Evolutionary conservation across 2,797 vertebrate species (phyloP), one percentile per base, ranked within the genome.

Genomic region (Orientallactaga sibirica): DNA sequence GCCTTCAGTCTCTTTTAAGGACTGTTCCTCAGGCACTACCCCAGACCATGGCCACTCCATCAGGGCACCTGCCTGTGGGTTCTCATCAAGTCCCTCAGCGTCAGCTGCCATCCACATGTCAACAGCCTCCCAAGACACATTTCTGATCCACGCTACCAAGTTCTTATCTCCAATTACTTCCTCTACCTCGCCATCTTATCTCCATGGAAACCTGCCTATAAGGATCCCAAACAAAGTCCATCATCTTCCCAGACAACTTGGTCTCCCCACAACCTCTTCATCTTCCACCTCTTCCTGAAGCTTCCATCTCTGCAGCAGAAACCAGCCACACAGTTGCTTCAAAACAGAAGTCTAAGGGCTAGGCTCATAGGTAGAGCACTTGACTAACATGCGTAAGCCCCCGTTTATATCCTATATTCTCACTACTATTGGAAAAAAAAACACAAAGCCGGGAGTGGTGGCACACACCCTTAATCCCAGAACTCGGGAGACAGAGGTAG

Each of bases 61-160:
- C 58, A 73, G 68, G 62, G 37, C n/a, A 1, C 0, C 33, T 1
- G 0, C 62, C 79, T 2, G 3, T 24, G 18, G 0, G 0, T 25
- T 24, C 18, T 33, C 55, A 0, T 14, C 16, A 9, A 0, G 3
- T 10, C 37, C 41, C 20, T 43, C 6, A 1, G 20, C 62, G 18
- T 64, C 71, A n/a, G 29, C 0, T 1, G 24, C 37, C 16, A n/a
- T 43, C 29, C 15, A 16, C n/a, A 37, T 0, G 0, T 75, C 58
- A 58, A 24, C 10, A 29, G 58, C 22, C 64, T 9, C 73, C 68
- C 37, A 2, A 61, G 8, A 66, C 1, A 0, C 27, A 2, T n/a
- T 61, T n/a, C 68, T 77, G 41, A 0, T 0, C 52, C 29, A 61
- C 3, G 18, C 8, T 25, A 1, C 11, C 8, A n/a, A 78, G 33